phyloP scores from a whole-genome alignment of 2,113 vertebrate species.

The Pipa parva region DNA sequence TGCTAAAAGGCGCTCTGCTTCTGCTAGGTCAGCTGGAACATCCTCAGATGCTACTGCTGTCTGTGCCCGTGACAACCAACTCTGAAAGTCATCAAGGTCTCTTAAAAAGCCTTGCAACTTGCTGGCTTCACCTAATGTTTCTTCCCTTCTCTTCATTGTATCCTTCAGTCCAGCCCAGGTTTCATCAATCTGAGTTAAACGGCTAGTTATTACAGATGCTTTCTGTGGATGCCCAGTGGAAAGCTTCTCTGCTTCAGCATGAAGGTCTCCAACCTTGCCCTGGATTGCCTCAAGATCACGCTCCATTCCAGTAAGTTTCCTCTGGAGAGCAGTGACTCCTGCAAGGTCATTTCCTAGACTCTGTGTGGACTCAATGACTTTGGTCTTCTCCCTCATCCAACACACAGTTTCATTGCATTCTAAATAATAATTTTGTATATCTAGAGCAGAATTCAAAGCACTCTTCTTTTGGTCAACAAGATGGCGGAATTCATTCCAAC shows the following conservation, averaged over 20 bases:
- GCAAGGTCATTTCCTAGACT: constrained; percentile 85
- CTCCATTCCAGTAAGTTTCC: constrained; percentile 87
- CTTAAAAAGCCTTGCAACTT: constrained; percentile 87
- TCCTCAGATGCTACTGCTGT: constrained; percentile 87
- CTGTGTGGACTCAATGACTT: constrained; percentile 90
- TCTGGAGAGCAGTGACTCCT: constrained; percentile 83
- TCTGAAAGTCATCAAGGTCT: constrained; percentile 87
- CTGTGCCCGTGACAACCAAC: constrained; percentile 84
- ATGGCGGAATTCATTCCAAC: constrained; percentile 83
- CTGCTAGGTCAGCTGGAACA: constrained; percentile 75
- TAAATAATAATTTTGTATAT: constrained; percentile 90
- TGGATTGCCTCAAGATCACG: constrained; percentile 89
- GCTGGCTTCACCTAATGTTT: constrained; percentile 83
- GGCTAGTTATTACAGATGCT: constrained; percentile 62
- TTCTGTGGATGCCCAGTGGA: constrained; percentile 71
- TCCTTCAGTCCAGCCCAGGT: constrained; percentile 83
- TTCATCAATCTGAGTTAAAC: constrained; percentile 68
- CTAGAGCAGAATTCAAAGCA: constrained; percentile 79
- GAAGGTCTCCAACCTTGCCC: constrained; percentile 77
- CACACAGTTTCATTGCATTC: constrained; percentile 88
- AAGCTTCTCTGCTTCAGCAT: constrained; percentile 71
- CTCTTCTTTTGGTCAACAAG: constrained; percentile 80
- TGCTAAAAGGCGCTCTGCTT: constrained; percentile 78
- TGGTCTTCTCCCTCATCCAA: constrained; percentile 96
- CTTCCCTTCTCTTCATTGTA: constrained; percentile 81